Evolutionary conservation across 2,797 vertebrate species (phyloP).

Genomic region (Danio albolineatus): DNA sequence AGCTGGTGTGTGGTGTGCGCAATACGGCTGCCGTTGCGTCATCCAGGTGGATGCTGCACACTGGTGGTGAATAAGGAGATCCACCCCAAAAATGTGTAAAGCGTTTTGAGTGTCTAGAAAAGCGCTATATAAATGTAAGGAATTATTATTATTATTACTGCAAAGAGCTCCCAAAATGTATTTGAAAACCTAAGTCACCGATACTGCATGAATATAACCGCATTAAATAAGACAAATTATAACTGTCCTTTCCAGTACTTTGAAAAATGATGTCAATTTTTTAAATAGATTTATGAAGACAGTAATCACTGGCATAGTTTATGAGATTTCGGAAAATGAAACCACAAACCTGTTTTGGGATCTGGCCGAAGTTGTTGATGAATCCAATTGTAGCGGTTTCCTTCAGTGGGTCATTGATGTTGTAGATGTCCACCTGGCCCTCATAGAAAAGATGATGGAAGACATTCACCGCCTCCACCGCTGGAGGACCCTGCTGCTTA

Average conservation of each 20-base stretch:
- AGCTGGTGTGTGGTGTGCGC: too few relatives aligned
- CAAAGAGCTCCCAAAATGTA: background rate
- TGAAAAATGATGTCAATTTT: background rate
- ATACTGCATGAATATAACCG: background rate
- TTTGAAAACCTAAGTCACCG: background rate
- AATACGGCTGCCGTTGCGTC: too few relatives aligned
- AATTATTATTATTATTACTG: too few relatives aligned
- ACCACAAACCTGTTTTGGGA: slow-evolving; percentile 92
- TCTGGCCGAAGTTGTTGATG: slow-evolving; percentile 99
- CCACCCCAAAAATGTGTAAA: too few relatives aligned
- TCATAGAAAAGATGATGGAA: slow-evolving; percentile 99
- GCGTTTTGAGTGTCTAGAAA: too few relatives aligned
- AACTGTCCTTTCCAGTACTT: background rate
- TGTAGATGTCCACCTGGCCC: slow-evolving; percentile 99
- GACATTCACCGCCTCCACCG: slow-evolving; percentile 96
- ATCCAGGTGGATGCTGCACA: too few relatives aligned
- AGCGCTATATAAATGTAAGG: too few relatives aligned
- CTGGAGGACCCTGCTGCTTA: slow-evolving; percentile 96
- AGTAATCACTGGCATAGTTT: background rate
- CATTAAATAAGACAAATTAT: background rate
- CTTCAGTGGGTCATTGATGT: slow-evolving; percentile 98
- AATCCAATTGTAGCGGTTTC: slow-evolving; percentile 99
- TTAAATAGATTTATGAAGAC: background rate
- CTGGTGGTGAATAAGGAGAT: too few relatives aligned
- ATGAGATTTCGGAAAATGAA: background rate